A percentile compares a stretch with the other conserved stretches of the same genome.
phyloP scores from a whole-genome alignment of 2,113 vertebrate genomes.

The Lophochroa leadbeateri region DNA sequence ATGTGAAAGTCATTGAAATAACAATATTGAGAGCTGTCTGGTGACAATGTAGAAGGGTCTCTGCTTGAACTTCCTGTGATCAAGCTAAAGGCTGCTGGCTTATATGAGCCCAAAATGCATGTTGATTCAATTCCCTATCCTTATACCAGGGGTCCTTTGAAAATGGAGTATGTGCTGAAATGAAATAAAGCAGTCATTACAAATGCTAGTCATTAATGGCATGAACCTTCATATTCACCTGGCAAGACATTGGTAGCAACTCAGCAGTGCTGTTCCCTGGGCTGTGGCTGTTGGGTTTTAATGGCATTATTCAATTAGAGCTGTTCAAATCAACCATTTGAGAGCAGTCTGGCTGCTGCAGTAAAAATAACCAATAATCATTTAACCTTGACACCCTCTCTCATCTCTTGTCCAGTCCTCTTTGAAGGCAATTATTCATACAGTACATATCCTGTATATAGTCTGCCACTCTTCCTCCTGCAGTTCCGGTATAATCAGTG shows the following conservation, averaged over 20 bases:
- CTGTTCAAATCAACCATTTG: constrained; percentile 24
- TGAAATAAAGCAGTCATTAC: constrained; percentile 14
- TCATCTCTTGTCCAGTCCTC: background rate
- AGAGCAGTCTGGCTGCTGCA: background rate
- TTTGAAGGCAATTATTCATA: background rate
- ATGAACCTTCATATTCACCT: constrained; percentile 37
- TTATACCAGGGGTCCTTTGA: background rate
- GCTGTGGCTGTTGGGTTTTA: background rate
- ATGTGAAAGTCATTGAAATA: background rate
- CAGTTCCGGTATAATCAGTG: background rate
- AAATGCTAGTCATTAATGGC: background rate
- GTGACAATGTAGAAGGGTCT: background rate
- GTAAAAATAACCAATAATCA: background rate
- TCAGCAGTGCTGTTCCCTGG: constrained; percentile 14
- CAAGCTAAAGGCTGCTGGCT: background rate
- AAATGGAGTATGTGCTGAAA: background rate
- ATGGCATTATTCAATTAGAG: constrained; percentile 17
- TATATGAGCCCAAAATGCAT: background rate
- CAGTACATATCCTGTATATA: background rate
- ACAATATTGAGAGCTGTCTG: background rate
- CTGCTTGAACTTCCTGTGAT: background rate
- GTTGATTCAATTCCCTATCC: background rate
- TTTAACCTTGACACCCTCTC: background rate
- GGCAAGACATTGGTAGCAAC: background rate
- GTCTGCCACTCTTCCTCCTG: background rate